Conservation (phyloP, 1,140 invertebrate genomes). For the Pissodes strobi region DNA sequence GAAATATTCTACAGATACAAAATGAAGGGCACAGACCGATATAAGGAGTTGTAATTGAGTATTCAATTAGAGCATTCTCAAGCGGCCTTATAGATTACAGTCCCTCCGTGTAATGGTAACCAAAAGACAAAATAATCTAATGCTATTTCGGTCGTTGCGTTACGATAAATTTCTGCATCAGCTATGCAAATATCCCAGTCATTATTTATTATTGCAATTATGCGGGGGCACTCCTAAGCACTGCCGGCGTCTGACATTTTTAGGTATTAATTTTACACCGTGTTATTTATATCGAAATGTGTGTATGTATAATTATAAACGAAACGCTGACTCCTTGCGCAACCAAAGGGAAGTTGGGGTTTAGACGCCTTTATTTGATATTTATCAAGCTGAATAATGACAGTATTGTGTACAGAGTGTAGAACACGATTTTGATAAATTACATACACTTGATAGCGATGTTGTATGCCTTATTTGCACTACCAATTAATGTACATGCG, state of each 20-base stretch:
- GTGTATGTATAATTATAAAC: slow-evolving; percentile 18
- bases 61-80: no score
- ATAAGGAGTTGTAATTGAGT: no score
- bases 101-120: no score
- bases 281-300: slow-evolving; percentile 22
- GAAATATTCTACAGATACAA: no score
- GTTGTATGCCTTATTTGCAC: neutral
- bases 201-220: slow-evolving; percentile 22
- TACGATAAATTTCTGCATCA: slow-evolving; percentile 8
- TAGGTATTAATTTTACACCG: slow-evolving; percentile 22
- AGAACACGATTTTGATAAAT: slow-evolving; percentile 14
- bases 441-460: neutral
- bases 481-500: neutral
- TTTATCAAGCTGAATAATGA: slow-evolving; percentile 29
- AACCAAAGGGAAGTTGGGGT: slow-evolving; percentile 15
- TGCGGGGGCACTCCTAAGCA: slow-evolving; percentile 18
- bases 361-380: slow-evolving; percentile 27
- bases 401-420: slow-evolving; percentile 16
- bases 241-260: slow-evolving; percentile 28
- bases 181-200: slow-evolving; percentile 6
- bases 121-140: no score
- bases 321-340: slow-evolving; percentile 16
- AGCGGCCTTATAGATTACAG: no score
- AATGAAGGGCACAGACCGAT: no score
- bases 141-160: neutral